Evolutionary conservation across 2,888 invertebrate genomes (phyloP).

Genomic region (Lagria hirta): DNA sequence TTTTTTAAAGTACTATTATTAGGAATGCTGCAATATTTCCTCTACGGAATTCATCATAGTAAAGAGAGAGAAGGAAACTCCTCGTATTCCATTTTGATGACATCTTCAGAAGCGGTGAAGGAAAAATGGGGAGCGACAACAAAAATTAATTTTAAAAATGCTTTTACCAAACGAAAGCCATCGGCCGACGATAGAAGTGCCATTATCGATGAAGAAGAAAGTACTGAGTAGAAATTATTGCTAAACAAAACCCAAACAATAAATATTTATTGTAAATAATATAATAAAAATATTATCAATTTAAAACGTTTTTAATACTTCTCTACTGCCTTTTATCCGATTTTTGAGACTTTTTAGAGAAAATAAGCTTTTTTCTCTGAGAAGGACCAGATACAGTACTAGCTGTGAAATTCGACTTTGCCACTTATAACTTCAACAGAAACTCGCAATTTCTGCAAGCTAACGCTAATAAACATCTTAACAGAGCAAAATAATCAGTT

Average conservation of each 20-base stretch:
- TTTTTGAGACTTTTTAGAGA: too few species aligned
- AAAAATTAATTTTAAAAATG: slow-evolving; percentile 49
- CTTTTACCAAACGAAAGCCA: slow-evolving; percentile 47
- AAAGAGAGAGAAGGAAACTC: slow-evolving; percentile 69
- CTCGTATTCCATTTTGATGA: slow-evolving; percentile 66
- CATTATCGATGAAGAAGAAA: slow-evolving; percentile 50
- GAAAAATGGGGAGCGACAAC: slow-evolving; percentile 63
- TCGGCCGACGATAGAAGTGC: slow-evolving; percentile 51
- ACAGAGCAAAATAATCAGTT: too few species aligned
- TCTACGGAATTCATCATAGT: slow-evolving; percentile 84
- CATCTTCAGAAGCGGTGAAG: slow-evolving; percentile 64
- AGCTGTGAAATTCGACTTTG: too few species aligned
- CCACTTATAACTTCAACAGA: too few species aligned
- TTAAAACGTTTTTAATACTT: too few species aligned
- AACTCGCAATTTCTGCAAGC: too few species aligned
- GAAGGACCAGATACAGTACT: too few species aligned
- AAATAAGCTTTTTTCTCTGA: too few species aligned
- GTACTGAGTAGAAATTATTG: slow-evolving; percentile 36
- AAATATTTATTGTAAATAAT: slow-evolving; percentile 18
- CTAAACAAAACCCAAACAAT: slow-evolving; percentile 14
- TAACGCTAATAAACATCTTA: too few species aligned
- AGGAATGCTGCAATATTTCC: slow-evolving; percentile 80
- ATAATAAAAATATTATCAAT: too few species aligned
- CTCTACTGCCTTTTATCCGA: too few species aligned
- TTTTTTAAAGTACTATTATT: too few species aligned